Evolutionary conservation across 1,140 invertebrate genomes (phyloP), one percentile per base, ranked within the genome.

Genomic region (Penaeus chinensis): DNA sequence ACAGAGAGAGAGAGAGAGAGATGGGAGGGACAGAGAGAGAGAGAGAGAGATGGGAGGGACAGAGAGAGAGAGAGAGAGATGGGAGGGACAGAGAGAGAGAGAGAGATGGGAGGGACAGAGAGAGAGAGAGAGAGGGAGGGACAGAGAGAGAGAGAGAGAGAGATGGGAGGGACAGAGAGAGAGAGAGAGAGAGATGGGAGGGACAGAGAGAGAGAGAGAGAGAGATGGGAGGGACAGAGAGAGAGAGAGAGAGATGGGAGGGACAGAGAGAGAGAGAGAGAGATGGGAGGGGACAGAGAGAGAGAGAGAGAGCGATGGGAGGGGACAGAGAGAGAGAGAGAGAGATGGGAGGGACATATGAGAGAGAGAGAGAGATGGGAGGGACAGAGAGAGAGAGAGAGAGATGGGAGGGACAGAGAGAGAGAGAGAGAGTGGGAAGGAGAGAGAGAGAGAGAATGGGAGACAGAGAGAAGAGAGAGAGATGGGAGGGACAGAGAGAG

Each of bases 51-150:
- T 37, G 27, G 47, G 76, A 37, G 27, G 27, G 47, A 27, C 13
- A 27, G 32, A 32, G 32, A 32, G 19, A 32, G 76, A 78, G 76
- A 78, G 76, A 79, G 77, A 79, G 13, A 8, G 13, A 79, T 42
- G 77, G 4, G 13, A 79, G 77, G 54, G 77, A 79, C 5, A 79
- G 77, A 79, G 77, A 79, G 13, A 79, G 77, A 8, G 2, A 19
- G 19, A 24, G 19, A 24, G 71, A n/a, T 16, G 3, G 18, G 71
- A n/a, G 71, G 5, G 24, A 42, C n/a, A n/a, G 8, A 76, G 13
- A n/a, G 24, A 42, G 5, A n/a, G n/a, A n/a, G n/a, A n/a, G n/a
- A n/a, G n/a, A n/a, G n/a, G n/a, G n/a, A n/a, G n/a, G n/a, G n/a
- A n/a, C n/a, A n/a, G 42, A 42, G n/a, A 42, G 24, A 76, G n/a